Percentiles rank a stretch among this genome's conserved stretches.
Evolutionary conservation across 1,140 invertebrate species (phyloP).

Genomic region (Ceratina japonica): DNA sequence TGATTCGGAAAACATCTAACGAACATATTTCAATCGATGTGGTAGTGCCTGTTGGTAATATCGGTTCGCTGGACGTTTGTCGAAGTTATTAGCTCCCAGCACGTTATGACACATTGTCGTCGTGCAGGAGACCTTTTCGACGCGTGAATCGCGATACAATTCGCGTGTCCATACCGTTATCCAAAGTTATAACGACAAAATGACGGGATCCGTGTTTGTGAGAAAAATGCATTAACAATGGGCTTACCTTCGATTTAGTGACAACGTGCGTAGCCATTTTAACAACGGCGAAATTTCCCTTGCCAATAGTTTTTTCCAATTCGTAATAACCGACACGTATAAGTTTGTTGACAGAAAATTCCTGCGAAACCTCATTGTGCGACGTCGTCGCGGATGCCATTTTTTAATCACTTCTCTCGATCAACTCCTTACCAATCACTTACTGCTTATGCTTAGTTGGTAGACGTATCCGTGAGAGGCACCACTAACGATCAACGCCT

Average conservation of each 20-base stretch:
- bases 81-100: not conserved
- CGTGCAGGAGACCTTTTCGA: not conserved
- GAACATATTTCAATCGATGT: conserved; percentile 55
- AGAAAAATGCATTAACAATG: conserved; percentile 34
- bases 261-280: conserved; percentile 98
- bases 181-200: conserved; percentile 63
- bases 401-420: conserved; percentile 77
- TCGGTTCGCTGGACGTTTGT: conserved; percentile 12
- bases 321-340: conserved; percentile 98
- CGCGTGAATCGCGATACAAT: conserved; percentile 11
- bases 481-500: not conserved
- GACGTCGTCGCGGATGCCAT: conserved; percentile 79
- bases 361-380: conserved; percentile 78
- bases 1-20: conserved; percentile 45
- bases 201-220: conserved; percentile 61
- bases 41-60: conserved; percentile 41
- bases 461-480: conserved; percentile 50
- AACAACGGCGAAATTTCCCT: conserved; percentile 99
- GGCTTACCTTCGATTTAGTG: conserved; percentile 97
- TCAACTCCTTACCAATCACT: conserved; percentile 73
- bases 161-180: conserved; percentile 44
- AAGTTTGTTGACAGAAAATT: conserved; percentile 84
- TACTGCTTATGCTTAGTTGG: conserved; percentile 72
- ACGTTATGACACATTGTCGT: not conserved
- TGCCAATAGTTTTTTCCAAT: conserved; percentile 97